phyloP scores from a whole-genome alignment of 2,797 vertebrate species.

The Synaphobranchus kaupii region DNA sequence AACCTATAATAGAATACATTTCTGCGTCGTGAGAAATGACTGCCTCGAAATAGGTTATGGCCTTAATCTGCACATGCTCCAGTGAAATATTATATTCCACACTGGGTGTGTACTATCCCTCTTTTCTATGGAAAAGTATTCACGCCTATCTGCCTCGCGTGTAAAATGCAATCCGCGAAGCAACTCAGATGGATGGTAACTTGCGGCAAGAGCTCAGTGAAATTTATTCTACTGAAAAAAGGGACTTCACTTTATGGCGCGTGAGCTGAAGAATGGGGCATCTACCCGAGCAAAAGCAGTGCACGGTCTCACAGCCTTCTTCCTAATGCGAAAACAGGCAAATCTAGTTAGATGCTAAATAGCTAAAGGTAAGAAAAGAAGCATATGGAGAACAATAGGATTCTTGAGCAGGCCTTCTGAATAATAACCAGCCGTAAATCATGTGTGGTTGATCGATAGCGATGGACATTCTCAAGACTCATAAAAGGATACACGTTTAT shows the following conservation, averaged over 20 bases:
- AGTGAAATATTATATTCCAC: neutral
- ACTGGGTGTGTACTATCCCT: neutral
- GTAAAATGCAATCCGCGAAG: neutral
- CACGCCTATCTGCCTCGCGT: neutral
- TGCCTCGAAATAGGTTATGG: neutral
- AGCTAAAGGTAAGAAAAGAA: neutral
- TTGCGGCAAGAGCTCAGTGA: too few relatives aligned
- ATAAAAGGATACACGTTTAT: neutral
- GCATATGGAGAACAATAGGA: neutral
- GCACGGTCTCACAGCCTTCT: neutral
- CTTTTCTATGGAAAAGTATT: neutral
- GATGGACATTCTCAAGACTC: neutral
- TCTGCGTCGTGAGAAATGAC: neutral
- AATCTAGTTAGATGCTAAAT: neutral
- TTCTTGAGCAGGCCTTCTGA: neutral
- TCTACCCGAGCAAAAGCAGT: neutral
- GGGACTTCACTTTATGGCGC: neutral
- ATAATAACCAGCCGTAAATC: neutral
- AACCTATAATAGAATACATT: neutral
- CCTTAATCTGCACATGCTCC: neutral
- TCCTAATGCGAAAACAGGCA: neutral
- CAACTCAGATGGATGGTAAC: too few relatives aligned
- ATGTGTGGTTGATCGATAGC: neutral
- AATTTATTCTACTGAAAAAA: neutral
- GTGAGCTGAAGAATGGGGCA: neutral